Percentiles rank a stretch among this genome's conserved stretches.
phyloP scores from a whole-genome alignment of 2,113 vertebrate species.

The Phalacrocorax pelagicus region DNA sequence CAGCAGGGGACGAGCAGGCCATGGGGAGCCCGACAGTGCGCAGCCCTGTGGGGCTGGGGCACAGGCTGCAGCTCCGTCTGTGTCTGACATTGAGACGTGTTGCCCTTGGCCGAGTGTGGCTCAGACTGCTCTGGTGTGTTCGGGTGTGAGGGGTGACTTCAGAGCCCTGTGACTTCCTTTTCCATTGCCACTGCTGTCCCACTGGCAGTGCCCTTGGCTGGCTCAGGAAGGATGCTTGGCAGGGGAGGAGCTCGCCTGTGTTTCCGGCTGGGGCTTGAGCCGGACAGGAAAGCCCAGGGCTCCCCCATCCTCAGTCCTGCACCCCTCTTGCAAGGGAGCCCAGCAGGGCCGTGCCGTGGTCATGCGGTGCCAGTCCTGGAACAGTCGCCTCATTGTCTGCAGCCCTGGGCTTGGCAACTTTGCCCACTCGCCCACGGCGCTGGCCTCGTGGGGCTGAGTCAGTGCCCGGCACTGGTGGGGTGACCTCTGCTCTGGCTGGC shows the following conservation, averaged over 20 bases:
- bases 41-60: background rate
- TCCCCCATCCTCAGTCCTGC: accelerated
- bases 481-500: constrained; percentile 7
- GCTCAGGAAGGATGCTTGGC: background rate
- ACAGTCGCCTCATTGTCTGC: constrained; percentile 48
- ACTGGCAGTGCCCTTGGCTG: background rate
- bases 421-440: background rate
- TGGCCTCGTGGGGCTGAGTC: constrained; percentile 60
- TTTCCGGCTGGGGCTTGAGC: background rate
- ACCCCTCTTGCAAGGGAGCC: background rate
- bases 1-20: accelerated
- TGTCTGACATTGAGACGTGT: constrained; percentile 58
- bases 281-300: background rate
- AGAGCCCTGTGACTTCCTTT: constrained; percentile 60
- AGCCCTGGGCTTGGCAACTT: background rate
- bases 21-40: accelerated
- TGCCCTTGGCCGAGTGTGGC: constrained; percentile 5
- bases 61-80: accelerated
- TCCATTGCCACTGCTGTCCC: background rate
- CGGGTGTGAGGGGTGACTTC: constrained; percentile 39
- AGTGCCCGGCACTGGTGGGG: background rate
- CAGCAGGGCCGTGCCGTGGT: accelerated
- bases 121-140: background rate
- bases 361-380: constrained; percentile 5
- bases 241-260: background rate